Conservation (phyloP, 1,140 invertebrate genomes). For the Pseudoatta argentina region DNA sequence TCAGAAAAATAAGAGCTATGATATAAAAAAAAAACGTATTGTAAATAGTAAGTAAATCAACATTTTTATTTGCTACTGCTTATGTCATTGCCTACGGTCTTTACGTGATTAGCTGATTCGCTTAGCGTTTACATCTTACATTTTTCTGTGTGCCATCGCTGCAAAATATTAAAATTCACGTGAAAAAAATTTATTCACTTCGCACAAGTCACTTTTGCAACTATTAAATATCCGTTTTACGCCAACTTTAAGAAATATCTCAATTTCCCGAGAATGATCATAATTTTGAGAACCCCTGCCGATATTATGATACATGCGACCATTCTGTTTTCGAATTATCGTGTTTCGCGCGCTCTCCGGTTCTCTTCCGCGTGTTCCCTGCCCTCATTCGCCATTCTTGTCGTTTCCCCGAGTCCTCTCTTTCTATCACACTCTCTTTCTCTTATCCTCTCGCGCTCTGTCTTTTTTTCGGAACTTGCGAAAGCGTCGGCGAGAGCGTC, state of each 20-base stretch:
- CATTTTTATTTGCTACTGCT: no score
- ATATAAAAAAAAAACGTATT: no score
- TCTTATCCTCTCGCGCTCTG: constrained; percentile 45
- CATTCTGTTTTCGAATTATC: constrained; percentile 40
- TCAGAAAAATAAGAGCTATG: not conserved
- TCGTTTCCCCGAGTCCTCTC: constrained; percentile 25
- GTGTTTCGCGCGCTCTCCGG: constrained; percentile 21
- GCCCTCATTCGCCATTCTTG: constrained; percentile 14
- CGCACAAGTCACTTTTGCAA: not conserved
- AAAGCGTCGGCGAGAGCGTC: constrained; percentile 64
- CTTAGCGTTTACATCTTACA: no score
- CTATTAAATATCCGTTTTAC: not conserved
- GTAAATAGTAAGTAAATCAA: no score
- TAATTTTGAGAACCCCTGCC: constrained; percentile 51
- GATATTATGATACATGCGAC: constrained; percentile 31
- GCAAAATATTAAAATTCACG: not conserved
- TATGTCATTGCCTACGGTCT: no score
- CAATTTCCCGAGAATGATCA: not conserved
- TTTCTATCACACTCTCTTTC: constrained; percentile 33
- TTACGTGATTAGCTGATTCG: no score
- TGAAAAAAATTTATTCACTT: not conserved
- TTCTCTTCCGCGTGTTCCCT: constrained; percentile 49
- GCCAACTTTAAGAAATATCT: not conserved
- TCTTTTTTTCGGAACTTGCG: constrained; percentile 68
- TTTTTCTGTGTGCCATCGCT: no score